Conservation (phyloP, 2,797 vertebrate genomes). For the Sebastolobus altivelis region DNA sequence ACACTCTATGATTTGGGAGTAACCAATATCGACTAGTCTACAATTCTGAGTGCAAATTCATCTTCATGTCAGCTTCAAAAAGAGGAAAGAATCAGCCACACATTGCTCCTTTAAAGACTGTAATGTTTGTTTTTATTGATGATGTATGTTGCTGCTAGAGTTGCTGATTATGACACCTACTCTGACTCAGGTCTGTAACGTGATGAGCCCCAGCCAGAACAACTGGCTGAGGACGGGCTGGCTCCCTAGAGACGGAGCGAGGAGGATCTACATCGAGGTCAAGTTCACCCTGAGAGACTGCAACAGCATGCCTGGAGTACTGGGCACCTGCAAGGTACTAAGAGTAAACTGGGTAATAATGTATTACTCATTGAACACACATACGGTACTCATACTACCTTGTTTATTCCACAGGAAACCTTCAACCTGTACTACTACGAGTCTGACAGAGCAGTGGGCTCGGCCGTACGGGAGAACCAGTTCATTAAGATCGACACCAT, state of each 20-base stretch:
- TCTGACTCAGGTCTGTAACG: constrained; percentile 92
- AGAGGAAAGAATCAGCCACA: not conserved
- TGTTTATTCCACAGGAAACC: constrained; percentile 84
- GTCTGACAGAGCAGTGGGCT: constrained; percentile 91
- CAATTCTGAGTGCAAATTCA: not conserved
- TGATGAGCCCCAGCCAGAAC: constrained; percentile 98
- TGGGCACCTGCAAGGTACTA: constrained; percentile 93
- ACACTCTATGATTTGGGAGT: not conserved
- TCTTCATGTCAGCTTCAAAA: not conserved
- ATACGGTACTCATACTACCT: not conserved
- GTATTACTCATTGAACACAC: not conserved
- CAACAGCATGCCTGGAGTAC: constrained; percentile 97
- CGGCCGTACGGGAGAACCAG: constrained; percentile 90
- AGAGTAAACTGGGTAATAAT: not conserved
- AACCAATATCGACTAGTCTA: not conserved
- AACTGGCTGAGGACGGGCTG: constrained; percentile 96
- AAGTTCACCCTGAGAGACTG: constrained; percentile 97
- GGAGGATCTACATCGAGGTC: constrained; percentile 94
- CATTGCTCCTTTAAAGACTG: not conserved
- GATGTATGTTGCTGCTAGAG: not conserved
- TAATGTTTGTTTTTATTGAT: not conserved
- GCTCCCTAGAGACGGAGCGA: constrained; percentile 92
- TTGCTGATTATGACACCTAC: not conserved
- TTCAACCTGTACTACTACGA: constrained; percentile 98
- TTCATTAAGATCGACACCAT: constrained; percentile 98